Base-by-base conservation (phyloP, 2,888 invertebrate genomes). In the Hoplodrina blanda region DNA sequence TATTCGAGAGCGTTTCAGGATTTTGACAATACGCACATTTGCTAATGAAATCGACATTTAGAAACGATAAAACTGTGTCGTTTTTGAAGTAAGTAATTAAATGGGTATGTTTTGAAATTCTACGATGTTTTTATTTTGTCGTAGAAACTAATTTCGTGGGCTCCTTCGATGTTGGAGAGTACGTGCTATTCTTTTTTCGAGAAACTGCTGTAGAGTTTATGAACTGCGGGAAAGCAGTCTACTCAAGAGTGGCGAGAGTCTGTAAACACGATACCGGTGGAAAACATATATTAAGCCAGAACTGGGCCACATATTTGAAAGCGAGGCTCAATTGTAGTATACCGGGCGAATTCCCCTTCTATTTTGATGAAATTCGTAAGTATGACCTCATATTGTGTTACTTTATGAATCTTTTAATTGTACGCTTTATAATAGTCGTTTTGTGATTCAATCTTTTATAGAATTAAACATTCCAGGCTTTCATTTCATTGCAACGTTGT, bases 341-440 rank as follows among this genome's bases (percentile, higher is more conserved):
- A 88, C 97, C 97, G 50, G 97, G 97, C 83, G 97, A 97, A 85
- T 97, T 97, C 86, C 97, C 97, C 0, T 98, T 97, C 93, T 97
- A 97, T 91, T 97, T 98, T 91, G 97, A 98, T 91, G 97, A 97
- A 95, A 97, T 97, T 86, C 97, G 97, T 97, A 90, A 96, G 97
- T 96, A 76, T 55, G 33, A 68, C 59, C 30, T 62, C 57, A 52
- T 62, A 54, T 67, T 73, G 44, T 66, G 8, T 49, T 54, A 17
- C 19, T 66, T 61, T 57, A 69, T 72, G 61, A 57, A 68, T 61
- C 20, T 64, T 80, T 57, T 70, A 60, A 69, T 37, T 60, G 56
- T 63, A 64, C 41, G n/a, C 25, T 56, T 52, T 59, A 52, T 44
- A 56, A 60, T 50, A 62, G 54, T 57, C n/a, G 46, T 69, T 62